A percentile compares a stretch with the other conserved stretches of the same genome.
phyloP scores from a whole-genome alignment of 2,888 invertebrate species.

The Drosophila cyrtoloma region DNA sequence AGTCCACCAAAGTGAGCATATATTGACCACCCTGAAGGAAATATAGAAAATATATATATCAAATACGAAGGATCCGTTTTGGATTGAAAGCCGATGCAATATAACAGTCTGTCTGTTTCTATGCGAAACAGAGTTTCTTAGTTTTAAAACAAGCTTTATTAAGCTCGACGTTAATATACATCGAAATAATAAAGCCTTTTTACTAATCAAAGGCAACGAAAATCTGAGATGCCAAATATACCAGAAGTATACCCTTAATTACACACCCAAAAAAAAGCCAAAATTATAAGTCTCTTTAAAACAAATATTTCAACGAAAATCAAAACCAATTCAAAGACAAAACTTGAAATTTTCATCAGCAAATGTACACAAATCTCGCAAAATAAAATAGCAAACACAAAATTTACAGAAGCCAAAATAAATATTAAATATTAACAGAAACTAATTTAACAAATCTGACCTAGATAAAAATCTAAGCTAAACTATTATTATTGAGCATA shows the following conservation, averaged over 20 bases:
- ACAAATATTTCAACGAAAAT: not conserved
- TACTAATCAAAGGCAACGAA: not conserved
- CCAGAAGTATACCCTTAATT: not conserved
- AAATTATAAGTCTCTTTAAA: not conserved
- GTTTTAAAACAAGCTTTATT: not conserved
- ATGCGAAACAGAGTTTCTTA: not conserved
- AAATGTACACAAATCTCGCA: not conserved
- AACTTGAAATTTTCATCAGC: not conserved
- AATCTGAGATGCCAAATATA: not conserved
- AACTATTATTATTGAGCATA: not conserved
- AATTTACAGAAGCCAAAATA: not conserved
- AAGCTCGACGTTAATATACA: not conserved
- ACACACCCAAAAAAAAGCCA: not conserved
- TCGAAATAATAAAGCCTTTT: not conserved
- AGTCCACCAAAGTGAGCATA: conserved; percentile 90
- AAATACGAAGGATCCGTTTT: not conserved
- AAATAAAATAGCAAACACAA: too few relatives aligned
- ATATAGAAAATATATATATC: not conserved
- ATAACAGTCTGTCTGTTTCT: not conserved
- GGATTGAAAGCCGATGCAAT: not conserved
- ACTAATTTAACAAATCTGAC: not conserved
- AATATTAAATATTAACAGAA: not conserved
- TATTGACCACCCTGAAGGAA: conserved; percentile 89
- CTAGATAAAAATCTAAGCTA: not conserved
- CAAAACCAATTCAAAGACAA: too few relatives aligned